Conservation (phyloP, 2,888 invertebrate genomes). For the Melanostoma mellinum region DNA sequence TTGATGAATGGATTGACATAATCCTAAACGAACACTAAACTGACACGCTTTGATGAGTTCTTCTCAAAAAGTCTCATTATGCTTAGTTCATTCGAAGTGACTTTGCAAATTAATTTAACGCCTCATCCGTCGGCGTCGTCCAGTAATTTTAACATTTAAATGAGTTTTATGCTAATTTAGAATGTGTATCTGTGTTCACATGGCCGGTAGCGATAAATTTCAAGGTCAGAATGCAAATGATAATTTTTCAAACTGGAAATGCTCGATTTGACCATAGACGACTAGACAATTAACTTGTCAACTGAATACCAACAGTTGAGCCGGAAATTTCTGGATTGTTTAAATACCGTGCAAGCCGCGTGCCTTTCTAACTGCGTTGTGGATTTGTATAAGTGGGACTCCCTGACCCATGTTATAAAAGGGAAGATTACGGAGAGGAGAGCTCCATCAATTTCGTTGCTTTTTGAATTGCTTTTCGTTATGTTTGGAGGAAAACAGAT, state of each 20-base stretch:
- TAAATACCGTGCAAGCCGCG: no score
- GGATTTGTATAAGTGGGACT: no score
- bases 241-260: slow-evolving; percentile 37
- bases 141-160: slow-evolving; percentile 25
- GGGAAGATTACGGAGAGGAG: no score
- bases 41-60: not conserved
- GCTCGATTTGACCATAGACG: slow-evolving; percentile 35
- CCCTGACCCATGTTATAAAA: no score
- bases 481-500: no score
- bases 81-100: slow-evolving; percentile 8
- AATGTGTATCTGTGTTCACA: not conserved
- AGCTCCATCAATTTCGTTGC: no score
- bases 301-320: not conserved
- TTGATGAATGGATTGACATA: not conserved
- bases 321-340: not conserved
- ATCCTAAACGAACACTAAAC: not conserved
- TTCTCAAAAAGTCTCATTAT: not conserved
- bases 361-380: not conserved
- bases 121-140: not conserved
- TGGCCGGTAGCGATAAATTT: not conserved
- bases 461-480: no score
- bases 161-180: slow-evolving; percentile 25
- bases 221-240: slow-evolving; percentile 42
- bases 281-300: not conserved
- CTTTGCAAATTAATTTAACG: slow-evolving; percentile 5